Conservation (phyloP, 2,888 invertebrate species). For the Aphelenchoides bicaudatus region DNA sequence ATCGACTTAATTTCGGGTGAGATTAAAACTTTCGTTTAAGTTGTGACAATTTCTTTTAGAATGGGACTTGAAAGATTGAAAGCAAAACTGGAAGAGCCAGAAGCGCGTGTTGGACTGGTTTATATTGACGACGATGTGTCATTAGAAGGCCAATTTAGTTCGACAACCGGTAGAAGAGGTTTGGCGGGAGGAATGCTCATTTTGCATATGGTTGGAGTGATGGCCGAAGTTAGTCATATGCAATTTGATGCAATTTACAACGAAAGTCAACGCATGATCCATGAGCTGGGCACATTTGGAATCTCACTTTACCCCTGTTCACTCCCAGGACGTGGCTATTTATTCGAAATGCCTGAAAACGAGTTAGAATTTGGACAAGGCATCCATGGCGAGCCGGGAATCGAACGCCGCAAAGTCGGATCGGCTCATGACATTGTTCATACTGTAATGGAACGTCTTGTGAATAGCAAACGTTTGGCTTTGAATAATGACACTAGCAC, state of each 20-base stretch:
- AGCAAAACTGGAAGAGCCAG: conserved; percentile 61
- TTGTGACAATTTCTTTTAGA: no score
- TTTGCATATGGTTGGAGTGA: conserved; percentile 73
- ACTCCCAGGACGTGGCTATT: conserved; percentile 69
- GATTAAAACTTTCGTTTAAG: no score
- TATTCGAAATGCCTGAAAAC: conserved; percentile 69
- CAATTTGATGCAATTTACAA: conserved; percentile 67
- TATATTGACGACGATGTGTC: conserved; percentile 74
- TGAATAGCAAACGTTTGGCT: conserved; percentile 53
- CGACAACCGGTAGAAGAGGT: conserved; percentile 65
- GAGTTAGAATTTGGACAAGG: conserved; percentile 72
- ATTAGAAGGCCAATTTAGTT: conserved; percentile 56
- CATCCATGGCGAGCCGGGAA: conserved; percentile 66
- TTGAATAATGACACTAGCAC: conserved; percentile 32
- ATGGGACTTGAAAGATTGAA: conserved; percentile 74
- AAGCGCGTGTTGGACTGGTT: conserved; percentile 61
- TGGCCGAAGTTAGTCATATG: conserved; percentile 68
- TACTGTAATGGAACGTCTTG: conserved; percentile 63
- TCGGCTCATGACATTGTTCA: conserved; percentile 62
- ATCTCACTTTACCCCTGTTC: conserved; percentile 71
- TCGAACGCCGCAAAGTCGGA: conserved; percentile 62
- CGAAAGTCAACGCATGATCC: no score
- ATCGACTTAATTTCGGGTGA: conserved; percentile 77
- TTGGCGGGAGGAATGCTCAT: conserved; percentile 68
- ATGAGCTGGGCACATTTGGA: conserved; percentile 74